phyloP scores from a whole-genome alignment of 1,140 invertebrate genomes.

The Limonius californicus region DNA sequence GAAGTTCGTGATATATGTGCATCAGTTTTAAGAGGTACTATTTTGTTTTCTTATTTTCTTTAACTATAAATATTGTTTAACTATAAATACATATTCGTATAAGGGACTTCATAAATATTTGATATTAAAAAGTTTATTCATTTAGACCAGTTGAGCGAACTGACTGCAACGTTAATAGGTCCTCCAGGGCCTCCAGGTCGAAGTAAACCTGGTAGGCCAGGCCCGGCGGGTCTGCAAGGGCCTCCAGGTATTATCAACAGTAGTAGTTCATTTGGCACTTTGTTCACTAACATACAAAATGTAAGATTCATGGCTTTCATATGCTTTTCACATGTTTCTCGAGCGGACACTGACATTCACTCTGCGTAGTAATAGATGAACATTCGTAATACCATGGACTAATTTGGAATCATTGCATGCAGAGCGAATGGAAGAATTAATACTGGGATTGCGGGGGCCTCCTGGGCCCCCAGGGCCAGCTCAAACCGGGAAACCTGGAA shows the following conservation, averaged over 20 bases:
- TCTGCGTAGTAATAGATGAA: not conserved
- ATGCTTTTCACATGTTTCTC: not conserved
- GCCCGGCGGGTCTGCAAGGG: slow-evolving; percentile 59
- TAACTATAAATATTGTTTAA: too few species aligned
- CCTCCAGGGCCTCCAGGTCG: slow-evolving; percentile 60
- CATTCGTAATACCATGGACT: slow-evolving; percentile 3
- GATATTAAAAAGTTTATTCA: not conserved
- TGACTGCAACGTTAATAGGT: slow-evolving; percentile 56
- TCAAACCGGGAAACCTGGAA: slow-evolving; percentile 37
- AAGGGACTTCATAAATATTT: not conserved
- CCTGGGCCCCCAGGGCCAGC: slow-evolving; percentile 41
- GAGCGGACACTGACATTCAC: slow-evolving; percentile 2
- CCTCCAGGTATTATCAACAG: slow-evolving; percentile 52
- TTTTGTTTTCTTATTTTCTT: not conserved
- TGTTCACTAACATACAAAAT: slow-evolving; percentile 1
- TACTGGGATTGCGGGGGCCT: slow-evolving; percentile 45
- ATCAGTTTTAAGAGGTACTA: slow-evolving; percentile 54
- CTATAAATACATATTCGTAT: too few species aligned
- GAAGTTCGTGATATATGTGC: slow-evolving; percentile 56
- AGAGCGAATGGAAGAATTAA: slow-evolving; percentile 54
- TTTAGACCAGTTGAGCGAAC: slow-evolving; percentile 59
- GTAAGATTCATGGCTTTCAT: not conserved
- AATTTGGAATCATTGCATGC: slow-evolving; percentile 39
- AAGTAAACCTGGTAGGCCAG: slow-evolving; percentile 56
- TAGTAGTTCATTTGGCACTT: not conserved